These are phyloP conservation scores for Gymnosoma rotundatum DNA, from an alignment of 2,888 invertebrate genomes.

Conservation along the genomic window DNA sequence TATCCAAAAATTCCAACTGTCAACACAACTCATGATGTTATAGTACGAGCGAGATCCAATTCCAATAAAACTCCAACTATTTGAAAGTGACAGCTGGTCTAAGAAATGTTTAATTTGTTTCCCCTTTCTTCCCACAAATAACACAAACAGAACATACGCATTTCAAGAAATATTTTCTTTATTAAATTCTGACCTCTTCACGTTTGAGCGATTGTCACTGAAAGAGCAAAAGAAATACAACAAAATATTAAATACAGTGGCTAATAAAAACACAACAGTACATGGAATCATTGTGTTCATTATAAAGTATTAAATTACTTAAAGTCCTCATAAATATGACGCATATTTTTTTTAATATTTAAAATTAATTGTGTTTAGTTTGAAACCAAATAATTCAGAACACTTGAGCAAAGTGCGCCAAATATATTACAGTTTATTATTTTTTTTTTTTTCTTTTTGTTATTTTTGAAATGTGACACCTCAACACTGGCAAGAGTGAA, in stretches of 20 bases:
- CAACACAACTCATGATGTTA: constrained; percentile 57
- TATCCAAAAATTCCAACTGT: constrained; percentile 74
- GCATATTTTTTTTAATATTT: constrained; percentile 60
- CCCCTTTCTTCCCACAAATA: constrained; percentile 15
- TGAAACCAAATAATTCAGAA: constrained; percentile 71
- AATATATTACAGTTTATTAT: constrained; percentile 70
- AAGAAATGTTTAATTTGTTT: constrained; percentile 64
- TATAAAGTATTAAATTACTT: constrained; percentile 75
- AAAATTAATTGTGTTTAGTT: constrained; percentile 66
- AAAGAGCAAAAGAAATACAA: constrained; percentile 13
- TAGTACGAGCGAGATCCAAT: constrained; percentile 71
- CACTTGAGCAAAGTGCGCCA: constrained; percentile 80
- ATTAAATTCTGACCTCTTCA: constrained; percentile 35
- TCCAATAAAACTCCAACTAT: constrained; percentile 51
- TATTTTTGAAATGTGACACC: constrained; percentile 77
- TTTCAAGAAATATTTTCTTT: constrained; percentile 43
- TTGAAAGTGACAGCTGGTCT: constrained; percentile 77
- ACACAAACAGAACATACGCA: background rate
- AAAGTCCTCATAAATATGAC: constrained; percentile 72
- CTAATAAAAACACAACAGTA: constrained; percentile 54
- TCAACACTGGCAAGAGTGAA: constrained; percentile 61
- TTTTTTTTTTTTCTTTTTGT: constrained; percentile 45
- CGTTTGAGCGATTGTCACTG: constrained; percentile 58
- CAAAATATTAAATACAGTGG: constrained; percentile 48
- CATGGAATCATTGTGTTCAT: constrained; percentile 45